These are phyloP conservation scores for Listrodromus nycthemerus DNA, from an alignment of 2,888 invertebrate species.

Conservation along the genomic window DNA sequence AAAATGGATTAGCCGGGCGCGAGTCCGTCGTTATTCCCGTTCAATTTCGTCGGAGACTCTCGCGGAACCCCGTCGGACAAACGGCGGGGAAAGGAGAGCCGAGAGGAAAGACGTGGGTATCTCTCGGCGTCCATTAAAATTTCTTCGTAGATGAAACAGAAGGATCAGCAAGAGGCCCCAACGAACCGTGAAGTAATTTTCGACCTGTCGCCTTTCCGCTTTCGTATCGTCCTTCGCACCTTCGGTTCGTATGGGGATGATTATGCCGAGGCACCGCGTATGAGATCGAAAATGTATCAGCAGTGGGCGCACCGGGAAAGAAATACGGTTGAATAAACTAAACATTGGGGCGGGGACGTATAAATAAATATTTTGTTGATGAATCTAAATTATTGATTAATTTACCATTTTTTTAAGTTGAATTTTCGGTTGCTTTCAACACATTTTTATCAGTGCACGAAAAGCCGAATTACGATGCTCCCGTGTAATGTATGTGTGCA, in stretches of 20 bases:
- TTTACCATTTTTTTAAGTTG: too few species aligned
- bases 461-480: constrained; percentile 32
- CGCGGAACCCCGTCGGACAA: not conserved
- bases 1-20: constrained; percentile 62
- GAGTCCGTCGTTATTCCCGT: constrained; percentile 28
- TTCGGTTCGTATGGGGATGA: constrained; percentile 57
- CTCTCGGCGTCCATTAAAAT: constrained; percentile 45
- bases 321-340: too few species aligned
- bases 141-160: constrained; percentile 49
- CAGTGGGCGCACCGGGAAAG: too few species aligned
- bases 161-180: not conserved
- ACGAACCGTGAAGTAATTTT: constrained; percentile 67
- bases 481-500: constrained; percentile 51
- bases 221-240: constrained; percentile 40
- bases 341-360: too few species aligned
- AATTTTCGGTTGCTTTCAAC: too few species aligned
- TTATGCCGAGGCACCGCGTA: constrained; percentile 47
- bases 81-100: not conserved
- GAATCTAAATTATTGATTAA: too few species aligned
- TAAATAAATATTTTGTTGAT: too few species aligned
- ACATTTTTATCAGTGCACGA: not conserved
- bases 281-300: constrained; percentile 54
- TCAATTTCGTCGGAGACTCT: constrained; percentile 49
- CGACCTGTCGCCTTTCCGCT: constrained; percentile 65
- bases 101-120: not conserved